Conservation (phyloP, 2,888 invertebrate species). For the Xestia sexstrigata region DNA sequence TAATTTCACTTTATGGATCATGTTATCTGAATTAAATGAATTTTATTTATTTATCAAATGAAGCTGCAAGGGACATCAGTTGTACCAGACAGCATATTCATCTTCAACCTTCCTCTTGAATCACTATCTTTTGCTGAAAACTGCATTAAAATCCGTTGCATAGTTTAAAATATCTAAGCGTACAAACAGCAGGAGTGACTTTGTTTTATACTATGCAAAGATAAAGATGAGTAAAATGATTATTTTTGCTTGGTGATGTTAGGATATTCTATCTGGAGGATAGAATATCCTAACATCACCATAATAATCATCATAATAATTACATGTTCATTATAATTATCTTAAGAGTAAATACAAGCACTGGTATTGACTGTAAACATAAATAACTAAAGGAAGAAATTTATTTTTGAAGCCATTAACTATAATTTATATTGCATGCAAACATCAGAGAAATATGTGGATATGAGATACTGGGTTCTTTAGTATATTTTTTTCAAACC, state of each 20-base stretch:
- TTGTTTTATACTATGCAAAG: no score
- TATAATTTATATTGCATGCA: neutral
- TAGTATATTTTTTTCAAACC: neutral
- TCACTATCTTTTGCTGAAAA: no score
- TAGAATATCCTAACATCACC: no score
- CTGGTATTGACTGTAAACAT: slow-evolving; percentile 22
- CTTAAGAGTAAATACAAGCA: slow-evolving; percentile 45
- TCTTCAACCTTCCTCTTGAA: no score
- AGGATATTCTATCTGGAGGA: slow-evolving; percentile 12
- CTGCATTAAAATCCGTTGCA: no score
- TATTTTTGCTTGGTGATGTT: neutral
- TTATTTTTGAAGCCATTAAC: neutral
- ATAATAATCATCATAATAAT: slow-evolving; percentile 15
- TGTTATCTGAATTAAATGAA: no score
- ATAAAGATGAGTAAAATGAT: neutral
- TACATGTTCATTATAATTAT: slow-evolving; percentile 8
- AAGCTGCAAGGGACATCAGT: neutral
- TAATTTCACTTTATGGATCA: no score
- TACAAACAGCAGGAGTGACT: no score
- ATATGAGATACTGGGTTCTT: neutral
- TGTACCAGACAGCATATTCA: neutral
- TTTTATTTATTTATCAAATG: no score
- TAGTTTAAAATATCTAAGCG: no score
- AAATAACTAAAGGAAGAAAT: neutral
- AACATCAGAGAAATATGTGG: neutral